Percentiles rank a stretch among this genome's conserved stretches.
phyloP scores from a whole-genome alignment of 2,797 vertebrate species.

The Natrix natrix region DNA sequence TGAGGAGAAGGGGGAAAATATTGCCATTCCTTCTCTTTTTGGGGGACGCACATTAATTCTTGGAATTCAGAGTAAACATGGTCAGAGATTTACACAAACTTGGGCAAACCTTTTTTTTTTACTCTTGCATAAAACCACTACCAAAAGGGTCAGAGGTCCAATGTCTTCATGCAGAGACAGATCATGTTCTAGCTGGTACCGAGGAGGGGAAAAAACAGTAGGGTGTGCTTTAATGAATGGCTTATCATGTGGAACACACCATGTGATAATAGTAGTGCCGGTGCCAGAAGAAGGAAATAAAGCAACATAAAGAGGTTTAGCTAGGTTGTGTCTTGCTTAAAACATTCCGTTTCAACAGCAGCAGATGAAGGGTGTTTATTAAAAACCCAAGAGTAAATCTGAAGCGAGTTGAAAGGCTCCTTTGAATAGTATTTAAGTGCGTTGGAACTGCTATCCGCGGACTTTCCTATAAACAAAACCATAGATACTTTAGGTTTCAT shows the following conservation, averaged over 20 bases:
- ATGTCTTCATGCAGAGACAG: constrained; percentile 76
- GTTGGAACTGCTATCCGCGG: constrained; percentile 47
- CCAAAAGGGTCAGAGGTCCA: constrained; percentile 80
- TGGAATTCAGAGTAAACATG: constrained; percentile 78
- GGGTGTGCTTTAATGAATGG: constrained; percentile 85
- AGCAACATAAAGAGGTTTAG: constrained; percentile 64
- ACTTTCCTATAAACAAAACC: constrained; percentile 42
- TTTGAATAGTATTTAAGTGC: constrained; percentile 55
- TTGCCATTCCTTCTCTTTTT: constrained; percentile 75
- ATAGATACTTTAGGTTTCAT: constrained; percentile 30
- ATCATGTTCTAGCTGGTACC: constrained; percentile 82
- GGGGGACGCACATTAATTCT: constrained; percentile 66
- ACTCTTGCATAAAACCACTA: constrained; percentile 77
- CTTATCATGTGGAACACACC: constrained; percentile 83
- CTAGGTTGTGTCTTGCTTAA: constrained; percentile 68
- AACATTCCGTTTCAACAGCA: constrained; percentile 64
- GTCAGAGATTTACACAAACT: constrained; percentile 81
- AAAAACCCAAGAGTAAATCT: constrained; percentile 58
- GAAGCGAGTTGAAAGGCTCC: constrained; percentile 59
- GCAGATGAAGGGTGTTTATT: constrained; percentile 63
- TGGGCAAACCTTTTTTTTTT: constrained; percentile 73
- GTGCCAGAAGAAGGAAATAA: constrained; percentile 68
- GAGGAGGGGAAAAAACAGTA: constrained; percentile 77
- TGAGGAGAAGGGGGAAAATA: not conserved
- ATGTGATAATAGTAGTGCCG: constrained; percentile 79